Base-by-base conservation (phyloP, 2,113 vertebrate genomes). In the Neotoma lepida region DNA sequence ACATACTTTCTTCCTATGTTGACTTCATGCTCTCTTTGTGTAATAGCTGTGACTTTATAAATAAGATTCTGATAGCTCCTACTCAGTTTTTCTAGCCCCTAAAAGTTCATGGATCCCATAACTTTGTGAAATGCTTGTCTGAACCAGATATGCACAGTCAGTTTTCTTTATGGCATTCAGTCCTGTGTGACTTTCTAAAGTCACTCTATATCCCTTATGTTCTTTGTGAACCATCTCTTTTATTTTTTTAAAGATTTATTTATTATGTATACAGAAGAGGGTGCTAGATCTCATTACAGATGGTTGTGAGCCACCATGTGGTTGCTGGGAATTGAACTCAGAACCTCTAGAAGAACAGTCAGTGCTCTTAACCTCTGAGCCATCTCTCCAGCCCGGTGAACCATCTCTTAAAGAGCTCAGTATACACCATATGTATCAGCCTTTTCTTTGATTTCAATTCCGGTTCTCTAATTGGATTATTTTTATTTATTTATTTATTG, bases 11-110 rank as follows among this genome's bases (percentile, higher is more conserved):
- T 13, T 76, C 35, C 35, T 54, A 17, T 9, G 14, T 61, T 80
- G 56, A 61, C 44, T 76, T 81, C 13, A 76, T 61, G 41, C 20
- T 46, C 81, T 74, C 13, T 84, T 61, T 80, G 81, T 86, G 15
- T 64, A 35, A n/a, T 39, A 81, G 56, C 30, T 58, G 58, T 87
- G 86, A 91, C 46, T 90, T 93, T 76, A 35, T 44, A 93, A 61
- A 44, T 80, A 51, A 94, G 81, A 71, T 88, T 70, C 26, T 80
- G 26, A 51, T 39, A 41, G 12, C 44, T 54, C 39, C 54, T 10
- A 86, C 78, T 68, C 15, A 51, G n/a, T 76, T 85, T 94, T 71
- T 54, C 63, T 89, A 63, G 26, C 63, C 56, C n/a, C 6, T 81
- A 20, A 81, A 94, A 89, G 54, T 68, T 84, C 6, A 30, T 15